These are phyloP conservation scores for Enteromius viviparus DNA, from an alignment of 2,797 vertebrate species.

Conservation along the genomic window DNA sequence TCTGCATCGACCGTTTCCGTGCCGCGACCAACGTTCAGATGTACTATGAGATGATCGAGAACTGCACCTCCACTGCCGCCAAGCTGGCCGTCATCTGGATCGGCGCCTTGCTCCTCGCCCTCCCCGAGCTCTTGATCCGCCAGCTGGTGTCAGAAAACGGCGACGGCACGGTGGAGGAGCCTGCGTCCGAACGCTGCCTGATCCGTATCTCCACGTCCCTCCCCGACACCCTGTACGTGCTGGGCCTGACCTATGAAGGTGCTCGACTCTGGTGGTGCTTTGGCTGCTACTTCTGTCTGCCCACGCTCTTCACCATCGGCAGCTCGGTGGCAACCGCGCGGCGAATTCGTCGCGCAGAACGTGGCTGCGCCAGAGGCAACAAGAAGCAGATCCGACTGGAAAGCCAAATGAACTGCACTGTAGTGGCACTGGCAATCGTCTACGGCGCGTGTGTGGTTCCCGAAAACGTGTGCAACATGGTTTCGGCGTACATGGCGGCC, in stretches of 20 bases:
- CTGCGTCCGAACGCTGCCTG: constrained; percentile 82
- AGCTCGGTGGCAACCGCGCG: constrained; percentile 93
- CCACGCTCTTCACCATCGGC: constrained; percentile 95
- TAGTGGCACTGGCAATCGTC: constrained; percentile 94
- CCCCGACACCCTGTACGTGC: constrained; percentile 92
- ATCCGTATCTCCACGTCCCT: constrained; percentile 90
- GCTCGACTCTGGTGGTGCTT: constrained; percentile 99
- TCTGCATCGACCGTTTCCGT: constrained; percentile 96
- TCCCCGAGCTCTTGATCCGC: constrained; percentile 74
- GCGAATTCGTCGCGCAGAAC: constrained; percentile 91
- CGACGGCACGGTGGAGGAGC: constrained; percentile 60
- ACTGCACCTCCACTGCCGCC: constrained; percentile 92
- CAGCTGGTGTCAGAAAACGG: constrained; percentile 73
- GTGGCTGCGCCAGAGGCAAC: constrained; percentile 90
- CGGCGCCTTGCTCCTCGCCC: constrained; percentile 89
- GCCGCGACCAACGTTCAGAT: constrained; percentile 98
- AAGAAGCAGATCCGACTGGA: constrained; percentile 96
- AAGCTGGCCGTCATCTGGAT: constrained; percentile 98
- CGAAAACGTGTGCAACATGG: constrained; percentile 98
- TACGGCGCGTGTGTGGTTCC: constrained; percentile 96
- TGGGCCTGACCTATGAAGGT: constrained; percentile 93
- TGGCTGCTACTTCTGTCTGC: constrained; percentile 97
- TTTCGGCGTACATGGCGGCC: constrained; percentile 93
- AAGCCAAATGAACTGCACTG: constrained; percentile 98
- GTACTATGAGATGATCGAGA: constrained; percentile 99